Percentiles rank a stretch among this genome's conserved stretches.
These are phyloP conservation scores for Eilema caniola DNA, from an alignment of 2,888 invertebrate species.

Conservation along the genomic window DNA sequence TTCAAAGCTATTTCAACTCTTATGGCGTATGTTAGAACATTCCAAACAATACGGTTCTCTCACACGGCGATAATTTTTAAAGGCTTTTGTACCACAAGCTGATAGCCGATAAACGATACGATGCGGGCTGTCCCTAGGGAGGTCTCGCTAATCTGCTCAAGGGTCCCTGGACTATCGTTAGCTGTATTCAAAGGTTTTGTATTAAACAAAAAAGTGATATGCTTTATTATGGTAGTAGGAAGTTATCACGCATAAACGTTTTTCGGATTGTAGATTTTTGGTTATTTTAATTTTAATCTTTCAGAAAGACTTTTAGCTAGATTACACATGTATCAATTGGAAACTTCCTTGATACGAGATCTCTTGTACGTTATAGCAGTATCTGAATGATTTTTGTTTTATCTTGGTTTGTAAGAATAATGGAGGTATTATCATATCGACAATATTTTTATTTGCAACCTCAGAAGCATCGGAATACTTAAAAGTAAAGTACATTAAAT, in stretches of 20 bases:
- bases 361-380: too few relatives aligned
- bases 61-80: constrained; percentile 18
- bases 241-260: neutral
- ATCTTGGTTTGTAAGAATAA: too few relatives aligned
- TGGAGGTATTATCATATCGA: too few relatives aligned
- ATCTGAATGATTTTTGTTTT: too few relatives aligned
- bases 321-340: too few relatives aligned
- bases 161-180: constrained; percentile 60
- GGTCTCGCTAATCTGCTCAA: constrained; percentile 61
- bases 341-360: too few relatives aligned
- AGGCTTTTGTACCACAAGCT: constrained; percentile 32
- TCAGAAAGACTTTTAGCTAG: too few relatives aligned
- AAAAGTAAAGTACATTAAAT: too few relatives aligned
- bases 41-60: constrained; percentile 3
- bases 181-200: constrained; percentile 34
- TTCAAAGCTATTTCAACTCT: neutral
- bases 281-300: too few relatives aligned
- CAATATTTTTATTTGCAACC: too few relatives aligned
- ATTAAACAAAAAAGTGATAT: constrained; percentile 17
- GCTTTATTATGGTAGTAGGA: constrained; percentile 10
- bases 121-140: constrained; percentile 59
- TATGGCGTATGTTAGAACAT: neutral
- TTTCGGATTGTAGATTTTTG: neutral
- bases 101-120: constrained; percentile 63
- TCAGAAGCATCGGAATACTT: too few relatives aligned